phyloP scores from a whole-genome alignment of 1,140 invertebrate species.

The Teleogryllus occipitalis region DNA sequence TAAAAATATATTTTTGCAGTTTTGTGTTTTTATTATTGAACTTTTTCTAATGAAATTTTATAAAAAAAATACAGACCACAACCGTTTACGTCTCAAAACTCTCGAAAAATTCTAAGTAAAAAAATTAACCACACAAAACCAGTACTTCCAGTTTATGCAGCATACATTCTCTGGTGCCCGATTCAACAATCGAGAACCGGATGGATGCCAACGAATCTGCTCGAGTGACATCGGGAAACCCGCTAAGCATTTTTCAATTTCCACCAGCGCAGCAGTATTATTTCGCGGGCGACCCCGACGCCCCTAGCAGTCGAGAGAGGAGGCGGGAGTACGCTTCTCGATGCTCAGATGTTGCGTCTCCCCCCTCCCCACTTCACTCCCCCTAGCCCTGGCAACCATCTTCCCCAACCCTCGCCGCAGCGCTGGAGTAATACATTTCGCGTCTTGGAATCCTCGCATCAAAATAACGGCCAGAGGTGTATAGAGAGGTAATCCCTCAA shows the following conservation, averaged over 20 bases:
- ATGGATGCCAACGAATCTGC: too few relatives aligned
- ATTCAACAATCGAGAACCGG: too few relatives aligned
- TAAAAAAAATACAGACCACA: too few relatives aligned
- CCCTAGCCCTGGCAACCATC: neutral
- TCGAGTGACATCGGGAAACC: too few relatives aligned
- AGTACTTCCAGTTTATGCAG: too few relatives aligned
- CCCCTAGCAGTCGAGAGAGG: neutral
- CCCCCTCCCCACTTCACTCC: neutral
- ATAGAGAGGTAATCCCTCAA: slow-evolving; percentile 1
- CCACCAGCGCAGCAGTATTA: neutral
- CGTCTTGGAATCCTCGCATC: neutral
- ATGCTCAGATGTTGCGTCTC: neutral
- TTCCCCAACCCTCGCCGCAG: neutral
- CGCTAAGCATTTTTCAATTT: neutral
- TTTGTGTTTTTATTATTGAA: too few relatives aligned
- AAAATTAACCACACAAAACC: too few relatives aligned
- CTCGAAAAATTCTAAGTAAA: too few relatives aligned
- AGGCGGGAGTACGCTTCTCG: neutral
- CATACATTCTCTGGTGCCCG: too few relatives aligned
- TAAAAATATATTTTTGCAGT: too few relatives aligned
- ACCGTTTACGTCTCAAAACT: too few relatives aligned
- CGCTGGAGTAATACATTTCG: neutral
- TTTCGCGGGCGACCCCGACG: neutral
- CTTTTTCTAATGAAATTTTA: too few relatives aligned
- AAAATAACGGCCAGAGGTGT: neutral